Percentiles rank a stretch among this genome's conserved stretches.
Evolutionary conservation across 2,797 vertebrate genomes (phyloP).

Genomic region (Acanthurus leucopareius): DNA sequence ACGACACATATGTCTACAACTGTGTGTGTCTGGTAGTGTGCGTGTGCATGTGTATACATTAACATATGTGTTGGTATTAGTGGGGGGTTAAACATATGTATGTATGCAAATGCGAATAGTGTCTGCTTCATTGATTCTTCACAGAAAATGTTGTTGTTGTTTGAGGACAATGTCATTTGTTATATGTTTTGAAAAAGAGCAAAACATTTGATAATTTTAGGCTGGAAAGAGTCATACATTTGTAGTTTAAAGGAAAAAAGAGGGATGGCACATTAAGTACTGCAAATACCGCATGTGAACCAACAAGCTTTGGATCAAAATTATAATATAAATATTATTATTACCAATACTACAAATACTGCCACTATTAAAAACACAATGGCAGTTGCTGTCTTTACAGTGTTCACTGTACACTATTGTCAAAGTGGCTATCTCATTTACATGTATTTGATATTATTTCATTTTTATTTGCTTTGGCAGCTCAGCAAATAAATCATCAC

Average conservation of each 20-base stretch:
- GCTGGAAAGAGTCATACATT: background rate
- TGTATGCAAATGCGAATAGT: constrained; percentile 73
- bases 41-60: constrained; percentile 35
- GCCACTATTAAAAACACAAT: background rate
- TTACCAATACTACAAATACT: too few relatives aligned
- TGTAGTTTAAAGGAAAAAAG: background rate
- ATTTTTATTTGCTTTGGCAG: constrained; percentile 64
- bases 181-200: too few relatives aligned
- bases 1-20: constrained; percentile 57
- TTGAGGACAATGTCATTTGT: too few relatives aligned
- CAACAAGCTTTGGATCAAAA: background rate
- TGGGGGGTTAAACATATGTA: constrained; percentile 71
- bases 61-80: constrained; percentile 54
- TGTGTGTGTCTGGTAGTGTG: constrained; percentile 32
- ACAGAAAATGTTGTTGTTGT: constrained; percentile 24
- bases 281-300: background rate
- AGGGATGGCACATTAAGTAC: background rate
- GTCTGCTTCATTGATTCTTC: constrained; percentile 66
- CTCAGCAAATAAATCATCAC: constrained; percentile 71
- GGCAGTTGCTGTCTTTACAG: background rate
- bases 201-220: background rate
- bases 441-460: constrained; percentile 47
- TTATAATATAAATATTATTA: background rate
- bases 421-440: constrained; percentile 29
- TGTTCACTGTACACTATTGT: background rate